Percentiles rank a stretch among this genome's conserved stretches.
Conservation (phyloP, 2,113 vertebrate genomes). For the Macroglossus sobrinus region DNA sequence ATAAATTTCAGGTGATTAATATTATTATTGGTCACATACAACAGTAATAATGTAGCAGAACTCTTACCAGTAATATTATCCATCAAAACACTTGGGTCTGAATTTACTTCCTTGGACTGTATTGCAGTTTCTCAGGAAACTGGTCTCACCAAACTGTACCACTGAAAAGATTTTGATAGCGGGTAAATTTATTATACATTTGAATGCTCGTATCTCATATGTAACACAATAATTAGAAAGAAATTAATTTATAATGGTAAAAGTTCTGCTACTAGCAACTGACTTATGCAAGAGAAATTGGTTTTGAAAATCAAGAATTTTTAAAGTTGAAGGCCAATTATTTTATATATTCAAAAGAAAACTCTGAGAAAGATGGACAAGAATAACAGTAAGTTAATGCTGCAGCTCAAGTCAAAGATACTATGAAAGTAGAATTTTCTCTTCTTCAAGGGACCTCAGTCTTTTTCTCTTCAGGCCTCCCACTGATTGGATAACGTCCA, state of each 20-base stretch:
- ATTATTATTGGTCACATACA: background rate
- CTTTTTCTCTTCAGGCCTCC: background rate
- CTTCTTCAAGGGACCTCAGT: background rate
- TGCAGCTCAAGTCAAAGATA: too few relatives aligned
- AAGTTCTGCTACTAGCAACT: background rate
- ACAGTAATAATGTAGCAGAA: background rate
- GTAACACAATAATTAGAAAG: background rate
- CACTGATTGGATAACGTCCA: too few relatives aligned
- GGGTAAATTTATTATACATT: background rate
- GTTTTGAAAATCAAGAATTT: background rate
- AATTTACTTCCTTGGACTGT: background rate
- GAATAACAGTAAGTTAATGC: too few relatives aligned
- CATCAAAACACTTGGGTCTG: background rate
- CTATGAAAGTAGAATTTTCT: too few relatives aligned
- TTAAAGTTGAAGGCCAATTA: background rate
- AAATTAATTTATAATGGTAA: background rate
- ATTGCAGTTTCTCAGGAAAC: background rate
- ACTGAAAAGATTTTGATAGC: background rate
- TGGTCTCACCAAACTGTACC: background rate
- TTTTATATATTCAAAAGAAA: too few relatives aligned
- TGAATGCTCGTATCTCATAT: background rate
- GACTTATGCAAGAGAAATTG: background rate
- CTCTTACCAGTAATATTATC: background rate
- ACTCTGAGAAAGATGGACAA: too few relatives aligned
- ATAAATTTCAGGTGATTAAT: background rate